Evolutionary conservation across 2,888 invertebrate species (phyloP).

Genomic region (Sesia apiformis): DNA sequence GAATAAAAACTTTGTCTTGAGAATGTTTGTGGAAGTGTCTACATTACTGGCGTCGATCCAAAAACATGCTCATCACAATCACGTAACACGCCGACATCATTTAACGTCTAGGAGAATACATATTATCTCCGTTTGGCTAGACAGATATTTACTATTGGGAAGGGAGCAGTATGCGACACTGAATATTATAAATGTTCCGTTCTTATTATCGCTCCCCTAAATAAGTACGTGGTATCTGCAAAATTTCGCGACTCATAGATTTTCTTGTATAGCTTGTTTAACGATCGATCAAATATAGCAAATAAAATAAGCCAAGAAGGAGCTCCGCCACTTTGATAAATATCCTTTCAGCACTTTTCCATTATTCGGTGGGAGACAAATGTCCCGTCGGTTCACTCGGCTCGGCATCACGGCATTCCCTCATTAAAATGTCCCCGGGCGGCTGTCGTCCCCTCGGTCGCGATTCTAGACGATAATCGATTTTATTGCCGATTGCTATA

Average conservation of each 20-base stretch:
- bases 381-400: slow-evolving; percentile 36
- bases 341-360: slow-evolving; percentile 51
- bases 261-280: slow-evolving; percentile 13
- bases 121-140: slow-evolving; percentile 12
- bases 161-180: no score
- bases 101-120: slow-evolving; percentile 28
- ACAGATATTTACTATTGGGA: not conserved
- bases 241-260: slow-evolving; percentile 13
- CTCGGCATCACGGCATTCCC: slow-evolving; percentile 52
- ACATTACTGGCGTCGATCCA: slow-evolving; percentile 46
- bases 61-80: slow-evolving; percentile 45
- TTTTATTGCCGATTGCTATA: slow-evolving; percentile 56
- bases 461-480: slow-evolving; percentile 52
- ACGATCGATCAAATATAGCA: slow-evolving; percentile 31
- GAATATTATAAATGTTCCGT: not conserved
- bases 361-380: slow-evolving; percentile 59
- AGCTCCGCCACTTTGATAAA: slow-evolving; percentile 43
- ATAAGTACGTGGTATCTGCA: not conserved
- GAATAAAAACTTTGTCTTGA: slow-evolving; percentile 36
- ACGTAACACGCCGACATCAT: slow-evolving; percentile 48
- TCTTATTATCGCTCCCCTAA: not conserved
- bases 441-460: slow-evolving; percentile 16
- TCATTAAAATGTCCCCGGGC: slow-evolving; percentile 57
- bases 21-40: slow-evolving; percentile 37
- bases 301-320: slow-evolving; percentile 30